Base-by-base conservation (phyloP, 2,797 vertebrate genomes). In the Fundulus diaphanus region DNA sequence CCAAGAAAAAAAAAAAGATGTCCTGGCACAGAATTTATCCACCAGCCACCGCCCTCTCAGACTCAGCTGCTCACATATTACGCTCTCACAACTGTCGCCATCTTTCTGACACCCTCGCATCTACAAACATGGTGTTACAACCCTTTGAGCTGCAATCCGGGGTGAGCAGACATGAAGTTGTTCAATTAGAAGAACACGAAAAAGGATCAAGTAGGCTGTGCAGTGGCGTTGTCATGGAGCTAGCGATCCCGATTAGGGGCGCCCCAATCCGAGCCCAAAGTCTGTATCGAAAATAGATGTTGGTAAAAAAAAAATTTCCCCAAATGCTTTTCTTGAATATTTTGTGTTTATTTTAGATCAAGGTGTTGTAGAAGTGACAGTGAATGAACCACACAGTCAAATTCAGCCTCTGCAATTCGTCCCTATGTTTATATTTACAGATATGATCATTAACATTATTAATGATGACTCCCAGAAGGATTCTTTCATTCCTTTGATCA, bases 1-100 rank as follows among this genome's bases (percentile, higher is more conserved):
- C 5, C 20, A 7, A 78, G 81, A 77, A 75, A 88, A 71, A 89
- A 52, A 8, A 87, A 87, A 72, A 84, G 77, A 70, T 71, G 82
- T 82, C 77, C 67, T 90, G 89, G 89, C 88, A 90, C 46, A 87
- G 70, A 92, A 88, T 90, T 79, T 66, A 68, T 80, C 82, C 87
- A 87, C 87, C 92, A 92, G 89, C 82, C 85, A 59, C 85, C 81
- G 27, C 90, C 92, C 83, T 88, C 89, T 89, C 88, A 35, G 77
- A 54, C 87, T 87, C 85, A 74, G 49, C 75, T 77, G 78, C 76
- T 82, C 88, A 83, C 84, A 83, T 82, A 68, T 79, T 82, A 87
- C 85, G 84, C 80, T 68, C 42, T 44, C 46, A 72, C 51, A 37
- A 78, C 79, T 74, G 42, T 70, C 49, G 37, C 73, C 71, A 54